A percentile compares a stretch with the other conserved stretches of the same genome.
phyloP scores from a whole-genome alignment of 2,888 invertebrate species.

The Halocaridina rubra region DNA sequence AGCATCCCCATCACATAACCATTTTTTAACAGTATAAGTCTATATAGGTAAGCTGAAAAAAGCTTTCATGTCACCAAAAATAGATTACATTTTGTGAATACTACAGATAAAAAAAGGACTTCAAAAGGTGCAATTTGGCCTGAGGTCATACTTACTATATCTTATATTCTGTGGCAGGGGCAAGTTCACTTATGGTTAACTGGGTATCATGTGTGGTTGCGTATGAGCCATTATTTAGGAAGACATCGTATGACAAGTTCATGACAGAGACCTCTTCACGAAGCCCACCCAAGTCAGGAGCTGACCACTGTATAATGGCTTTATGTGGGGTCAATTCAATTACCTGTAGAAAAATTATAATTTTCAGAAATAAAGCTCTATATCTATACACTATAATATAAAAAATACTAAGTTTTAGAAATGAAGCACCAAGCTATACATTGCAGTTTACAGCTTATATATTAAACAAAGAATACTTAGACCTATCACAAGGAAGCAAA shows the following conservation, averaged over 20 bases:
- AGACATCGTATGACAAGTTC: conserved; percentile 83
- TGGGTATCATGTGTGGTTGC: conserved; percentile 80
- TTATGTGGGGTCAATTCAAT: conserved; percentile 85
- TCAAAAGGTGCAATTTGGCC: too few species aligned
- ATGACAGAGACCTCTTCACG: conserved; percentile 71
- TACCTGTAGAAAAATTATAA: conserved; percentile 74
- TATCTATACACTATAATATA: background rate
- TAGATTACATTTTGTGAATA: too few species aligned
- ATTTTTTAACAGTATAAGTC: too few species aligned
- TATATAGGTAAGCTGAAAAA: too few species aligned
- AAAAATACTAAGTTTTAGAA: too few species aligned
- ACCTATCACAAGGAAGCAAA: background rate
- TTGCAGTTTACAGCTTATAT: too few species aligned
- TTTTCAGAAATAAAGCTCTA: background rate
- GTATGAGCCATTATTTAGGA: conserved; percentile 87
- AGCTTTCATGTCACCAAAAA: too few species aligned
- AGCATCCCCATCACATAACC: too few species aligned
- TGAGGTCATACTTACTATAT: conserved; percentile 77
- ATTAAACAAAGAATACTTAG: too few species aligned
- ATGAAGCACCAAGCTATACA: too few species aligned
- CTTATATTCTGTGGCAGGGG: conserved; percentile 88
- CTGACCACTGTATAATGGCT: conserved; percentile 83
- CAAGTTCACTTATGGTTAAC: conserved; percentile 84
- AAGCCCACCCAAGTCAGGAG: conserved; percentile 43
- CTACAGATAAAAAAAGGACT: too few species aligned